These are phyloP conservation scores for Emydoidea blandingii DNA, from an alignment of 2,797 vertebrate species.

Conservation along the genomic window DNA sequence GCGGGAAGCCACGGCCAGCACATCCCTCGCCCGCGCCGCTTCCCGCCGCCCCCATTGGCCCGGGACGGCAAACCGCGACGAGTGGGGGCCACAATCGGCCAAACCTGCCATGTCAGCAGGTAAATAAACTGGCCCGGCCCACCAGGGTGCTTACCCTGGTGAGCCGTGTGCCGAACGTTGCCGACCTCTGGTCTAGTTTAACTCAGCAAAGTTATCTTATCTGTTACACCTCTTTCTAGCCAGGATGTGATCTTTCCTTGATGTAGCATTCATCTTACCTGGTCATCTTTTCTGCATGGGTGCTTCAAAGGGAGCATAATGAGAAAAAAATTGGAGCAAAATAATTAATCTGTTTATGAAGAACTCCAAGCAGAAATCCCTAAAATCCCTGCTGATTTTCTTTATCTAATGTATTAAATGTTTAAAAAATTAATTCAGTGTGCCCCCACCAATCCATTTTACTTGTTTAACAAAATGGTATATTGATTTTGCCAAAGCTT, in stretches of 20 bases:
- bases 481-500: conserved; percentile 78
- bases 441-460: conserved; percentile 57
- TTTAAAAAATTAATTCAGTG: conserved; percentile 66
- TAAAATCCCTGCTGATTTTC: conserved; percentile 30
- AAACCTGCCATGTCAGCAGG: too few species aligned
- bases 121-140: too few species aligned
- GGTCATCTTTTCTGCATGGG: neutral
- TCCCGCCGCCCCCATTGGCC: too few species aligned
- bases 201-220: neutral
- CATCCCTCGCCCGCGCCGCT: too few species aligned
- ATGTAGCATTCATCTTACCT: neutral
- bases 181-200: neutral
- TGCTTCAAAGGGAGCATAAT: neutral
- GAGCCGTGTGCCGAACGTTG: too few species aligned
- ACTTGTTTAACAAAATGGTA: conserved; percentile 78
- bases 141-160: too few species aligned
- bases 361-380: neutral
- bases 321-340: conserved; percentile 12
- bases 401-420: conserved; percentile 59
- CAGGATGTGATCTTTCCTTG: neutral
- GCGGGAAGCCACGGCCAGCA: too few species aligned
- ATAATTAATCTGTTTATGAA: neutral
- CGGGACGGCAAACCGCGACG: too few species aligned
- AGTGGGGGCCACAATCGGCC: too few species aligned
- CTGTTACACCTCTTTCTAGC: neutral